Evolutionary conservation across 2,888 invertebrate species (phyloP), one percentile per base, ranked within the genome.

Genomic region (Conistra vaccinii): DNA sequence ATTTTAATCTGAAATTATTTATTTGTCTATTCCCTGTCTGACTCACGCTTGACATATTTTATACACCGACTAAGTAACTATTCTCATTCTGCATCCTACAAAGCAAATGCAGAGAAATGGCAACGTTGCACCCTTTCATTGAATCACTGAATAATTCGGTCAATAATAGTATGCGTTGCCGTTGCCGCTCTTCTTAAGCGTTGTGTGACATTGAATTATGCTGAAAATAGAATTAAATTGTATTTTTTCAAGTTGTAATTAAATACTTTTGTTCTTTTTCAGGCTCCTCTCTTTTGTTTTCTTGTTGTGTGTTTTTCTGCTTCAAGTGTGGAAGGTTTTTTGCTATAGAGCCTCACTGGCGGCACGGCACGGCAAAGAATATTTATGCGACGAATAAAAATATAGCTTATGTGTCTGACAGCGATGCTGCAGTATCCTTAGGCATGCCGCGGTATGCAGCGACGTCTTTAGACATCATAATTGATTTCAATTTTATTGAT

Each of bases 71-170:
- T 7, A 67, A 76, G 39, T 67, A 80, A 65, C 68, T 70, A 72
- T 68, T 73, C 53, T 61, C 69, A 68, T 23, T 68, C 39, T 58
- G 63, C 62, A 73, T 29, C n/a, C n/a, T 72, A 69, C 17, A 45
- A 9, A 14, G 55, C 7, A 58, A 61, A 65, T 58, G 60, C 48
- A 35, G 69, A 84, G 61, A 73, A 85, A 70, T 42, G 69, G 78
- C 73, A 76, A 78, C 77, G 48, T 39, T 74, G 80, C 66, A 73
- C 66, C 67, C 67, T 69, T 75, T 80, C 67, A 85, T 74, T 78
- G 69, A 76, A 69, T 86, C 48, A 71, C 62, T 72, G 71, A 72
- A 61, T 86, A 85, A 85, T 85, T 78, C 86, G 77, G 86, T 76
- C 81, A 84, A 81, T 80, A 80, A 85, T 76, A 67, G 57, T 35